Evolutionary conservation across 2,113 vertebrate genomes (phyloP), one percentile per base, ranked within the genome.

Genomic region (Cygnus buccinator): DNA sequence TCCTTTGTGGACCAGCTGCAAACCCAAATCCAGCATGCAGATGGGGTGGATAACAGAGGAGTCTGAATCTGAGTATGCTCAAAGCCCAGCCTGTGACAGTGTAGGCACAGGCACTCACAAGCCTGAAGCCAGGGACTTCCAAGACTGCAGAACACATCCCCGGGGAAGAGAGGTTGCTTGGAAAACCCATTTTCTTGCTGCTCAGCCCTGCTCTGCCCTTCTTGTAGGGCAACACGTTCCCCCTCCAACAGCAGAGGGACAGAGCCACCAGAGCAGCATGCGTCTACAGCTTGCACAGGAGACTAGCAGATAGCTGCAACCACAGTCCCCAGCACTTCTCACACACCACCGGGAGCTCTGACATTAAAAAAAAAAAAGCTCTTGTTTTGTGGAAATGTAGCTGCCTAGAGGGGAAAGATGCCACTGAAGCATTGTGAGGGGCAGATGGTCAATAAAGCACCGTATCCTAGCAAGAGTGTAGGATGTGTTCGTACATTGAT

Each of bases 161-260:
- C 3, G 1, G 9, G 9, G 20, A 17, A 76, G 35, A 80, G 3
- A 68, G 7, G 6, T 22, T 77, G 31, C 17, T 63, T 57, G 39
- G 18, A 65, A 65, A 70, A 73, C 39, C 26, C 11, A 13, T 4
- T 15, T 61, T n/a, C 6, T 50, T 59, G 25, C 41, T 70, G 28
- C 31, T 65, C 35, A 72, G 10, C 39, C 48, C 33, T 73, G 28
- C 13, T 66, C 57, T 70, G 22, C 9, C 22, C 12, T 65, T 84
- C 65, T 48, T 15, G 2, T 6, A 10, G 1, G 18, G 43, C 39
- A 74, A 33, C 68, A 46, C 52, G 72, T 19, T 7, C 29, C 21
- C 2, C 3, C 5, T 1, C 1, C 1, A 55, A 50, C 5, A 73
- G 59, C 73, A 48, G 41, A 43, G 39, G 20, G 55, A 12, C 50